Evolutionary conservation across 2,797 vertebrate genomes (phyloP).

Genomic region (Lithobates pipiens): DNA sequence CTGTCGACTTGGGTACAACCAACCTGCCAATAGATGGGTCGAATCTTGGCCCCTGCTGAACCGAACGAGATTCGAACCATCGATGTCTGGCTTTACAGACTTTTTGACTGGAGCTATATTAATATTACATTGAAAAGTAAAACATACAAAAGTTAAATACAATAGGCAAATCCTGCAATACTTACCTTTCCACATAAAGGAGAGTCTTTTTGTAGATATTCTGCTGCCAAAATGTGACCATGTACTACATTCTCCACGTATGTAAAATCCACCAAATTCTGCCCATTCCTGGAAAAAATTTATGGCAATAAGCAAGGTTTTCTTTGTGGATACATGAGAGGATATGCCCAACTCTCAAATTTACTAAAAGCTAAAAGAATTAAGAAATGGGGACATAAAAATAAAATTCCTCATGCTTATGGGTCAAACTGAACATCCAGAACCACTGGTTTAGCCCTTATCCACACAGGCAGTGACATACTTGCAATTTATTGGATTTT

Average conservation of each 20-base stretch:
- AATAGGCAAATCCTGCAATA: neutral
- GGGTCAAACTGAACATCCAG: no score
- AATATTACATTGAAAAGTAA: neutral
- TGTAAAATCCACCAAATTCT: constrained; percentile 95
- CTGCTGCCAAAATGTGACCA: constrained; percentile 93
- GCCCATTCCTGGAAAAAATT: constrained; percentile 82
- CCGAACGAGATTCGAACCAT: no score
- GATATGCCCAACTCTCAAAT: neutral
- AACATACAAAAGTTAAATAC: no score
- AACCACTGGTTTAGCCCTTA: no score
- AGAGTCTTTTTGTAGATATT: constrained; percentile 80
- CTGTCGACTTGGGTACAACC: no score
- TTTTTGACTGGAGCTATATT: no score
- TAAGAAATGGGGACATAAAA: neutral
- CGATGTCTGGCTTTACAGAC: no score
- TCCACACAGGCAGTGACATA: no score
- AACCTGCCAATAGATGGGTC: no score
- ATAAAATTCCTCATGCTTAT: neutral
- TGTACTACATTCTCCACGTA: constrained; percentile 97
- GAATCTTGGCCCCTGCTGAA: no score
- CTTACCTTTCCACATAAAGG: constrained; percentile 88
- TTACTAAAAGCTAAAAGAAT: neutral
- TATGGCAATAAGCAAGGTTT: neutral
- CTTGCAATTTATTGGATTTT: no score
- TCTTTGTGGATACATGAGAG: neutral